Percentiles rank a stretch among this genome's conserved stretches.
phyloP scores from a whole-genome alignment of 2,797 vertebrate species.

The Ctenochaetus hawaiiensis region DNA sequence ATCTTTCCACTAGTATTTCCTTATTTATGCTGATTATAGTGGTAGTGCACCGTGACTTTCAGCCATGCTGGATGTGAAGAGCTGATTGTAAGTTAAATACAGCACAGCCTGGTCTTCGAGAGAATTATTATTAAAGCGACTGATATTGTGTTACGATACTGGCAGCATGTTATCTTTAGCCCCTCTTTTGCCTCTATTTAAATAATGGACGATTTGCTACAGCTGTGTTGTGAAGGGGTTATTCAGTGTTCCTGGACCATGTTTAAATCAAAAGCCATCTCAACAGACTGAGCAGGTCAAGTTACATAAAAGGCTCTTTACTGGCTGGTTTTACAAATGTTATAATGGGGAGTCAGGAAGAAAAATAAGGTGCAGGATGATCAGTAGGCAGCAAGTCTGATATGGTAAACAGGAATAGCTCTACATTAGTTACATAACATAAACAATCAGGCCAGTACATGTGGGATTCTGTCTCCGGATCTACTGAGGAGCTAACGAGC shows the following conservation, averaged over 20 bases:
- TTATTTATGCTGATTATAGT: constrained; percentile 20
- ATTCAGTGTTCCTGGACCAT: constrained; percentile 28
- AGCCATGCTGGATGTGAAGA: background rate
- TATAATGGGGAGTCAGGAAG: constrained; percentile 19
- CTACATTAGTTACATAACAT: constrained; percentile 21
- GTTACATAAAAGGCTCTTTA: constrained; percentile 33
- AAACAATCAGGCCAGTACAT: constrained; percentile 27
- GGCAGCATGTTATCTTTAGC: constrained; percentile 15
- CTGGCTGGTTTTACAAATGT: background rate
- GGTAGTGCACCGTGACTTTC: background rate
- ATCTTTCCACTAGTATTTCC: background rate
- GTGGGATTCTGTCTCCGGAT: constrained; percentile 9
- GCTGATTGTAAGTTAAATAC: constrained; percentile 4
- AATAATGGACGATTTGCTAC: constrained; percentile 27
- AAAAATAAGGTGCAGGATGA: constrained; percentile 29
- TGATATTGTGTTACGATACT: background rate
- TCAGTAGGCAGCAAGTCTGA: constrained; percentile 4
- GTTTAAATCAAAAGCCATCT: constrained; percentile 13
- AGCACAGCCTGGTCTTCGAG: background rate
- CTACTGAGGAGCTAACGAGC: constrained; percentile 33
- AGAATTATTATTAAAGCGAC: background rate
- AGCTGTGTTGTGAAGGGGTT: constrained; percentile 21
- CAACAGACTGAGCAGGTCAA: constrained; percentile 26
- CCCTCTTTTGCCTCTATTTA: constrained; percentile 25
- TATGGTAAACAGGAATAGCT: constrained; percentile 35